Base-by-base conservation (phyloP, 2,888 invertebrate species). In the Trilocha varians region DNA sequence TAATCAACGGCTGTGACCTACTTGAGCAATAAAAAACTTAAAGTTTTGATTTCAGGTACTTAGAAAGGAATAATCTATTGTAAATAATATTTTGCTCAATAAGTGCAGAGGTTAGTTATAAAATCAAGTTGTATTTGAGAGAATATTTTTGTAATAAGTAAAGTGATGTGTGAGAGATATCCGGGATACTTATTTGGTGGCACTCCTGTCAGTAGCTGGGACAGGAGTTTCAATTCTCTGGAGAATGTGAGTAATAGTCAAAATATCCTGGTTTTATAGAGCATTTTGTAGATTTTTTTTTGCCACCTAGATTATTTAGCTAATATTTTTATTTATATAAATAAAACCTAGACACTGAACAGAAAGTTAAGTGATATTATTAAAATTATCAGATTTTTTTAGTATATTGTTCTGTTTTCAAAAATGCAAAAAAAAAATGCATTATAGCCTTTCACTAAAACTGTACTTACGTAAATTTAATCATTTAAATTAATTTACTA, bases 151-250 rank as follows among this genome's bases (percentile, higher is more conserved):
- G 6, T 25, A 25, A 25, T 25, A 25, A 11, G 6, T 25, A 9
- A n/a, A 56, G 59, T 59, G 54, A 85, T 85, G 85, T 70, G 83
- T 67, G 83, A 85, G 48, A 66, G 84, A 45, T 85, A 82, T 46
- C 82, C 82, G 1, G 82, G 82, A 15, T 85, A 78, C 56, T 57
- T 80, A 61, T 83, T 74, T 43, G 79, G 84, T 34, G 84, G 85
- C 38, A 82, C 83, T 55, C 85, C 85, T 49, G 82, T 83, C 66
- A 83, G 82, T 55, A 83, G 84, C 63, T 85, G 85, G 85, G 85
- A 85, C 64, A 70, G 83, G 65, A 64, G 82, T 51, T 83, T 73
- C 58, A 76, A 76, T 59, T 67, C 76, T 16, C 52, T 85, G 64
- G 84, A 85, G 62, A 84, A 85, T 76, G 84, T 85, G 45, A 84